Evolutionary conservation across 2,888 invertebrate genomes (phyloP).

Genomic region (Eristalis pertinax): DNA sequence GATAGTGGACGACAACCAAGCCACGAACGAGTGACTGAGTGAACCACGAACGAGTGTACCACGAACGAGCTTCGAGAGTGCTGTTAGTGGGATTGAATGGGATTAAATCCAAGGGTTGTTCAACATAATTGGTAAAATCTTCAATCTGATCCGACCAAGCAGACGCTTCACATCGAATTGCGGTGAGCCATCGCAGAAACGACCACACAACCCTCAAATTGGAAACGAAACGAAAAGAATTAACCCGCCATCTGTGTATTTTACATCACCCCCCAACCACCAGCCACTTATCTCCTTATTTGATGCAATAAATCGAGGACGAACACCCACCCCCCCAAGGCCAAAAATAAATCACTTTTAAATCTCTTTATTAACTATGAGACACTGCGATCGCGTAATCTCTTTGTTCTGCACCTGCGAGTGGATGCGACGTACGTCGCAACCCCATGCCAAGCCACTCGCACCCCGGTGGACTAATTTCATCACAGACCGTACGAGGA

Average conservation of each 20-base stretch:
- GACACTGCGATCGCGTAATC: slow-evolving; percentile 60
- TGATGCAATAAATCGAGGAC: background rate
- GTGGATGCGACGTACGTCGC: background rate
- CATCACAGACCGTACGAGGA: slow-evolving; percentile 44
- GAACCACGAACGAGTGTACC: background rate
- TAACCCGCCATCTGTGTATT: background rate
- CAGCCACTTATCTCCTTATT: background rate
- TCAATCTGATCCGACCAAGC: background rate
- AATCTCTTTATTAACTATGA: slow-evolving; percentile 69
- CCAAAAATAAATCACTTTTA: slow-evolving; percentile 65
- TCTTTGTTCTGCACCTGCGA: slow-evolving; percentile 13
- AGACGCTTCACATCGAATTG: background rate
- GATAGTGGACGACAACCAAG: background rate
- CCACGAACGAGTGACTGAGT: too few species aligned
- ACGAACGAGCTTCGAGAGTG: background rate
- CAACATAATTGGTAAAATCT: background rate
- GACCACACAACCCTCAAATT: background rate
- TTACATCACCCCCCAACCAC: background rate
- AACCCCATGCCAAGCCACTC: background rate
- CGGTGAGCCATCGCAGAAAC: background rate
- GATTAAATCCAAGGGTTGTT: background rate
- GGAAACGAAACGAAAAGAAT: background rate
- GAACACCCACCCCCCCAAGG: too few species aligned
- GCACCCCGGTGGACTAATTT: slow-evolving; percentile 39
- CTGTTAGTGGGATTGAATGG: background rate